Evolutionary conservation across 2,113 vertebrate species (phyloP).

Genomic region (Pogonocichla stellata): DNA sequence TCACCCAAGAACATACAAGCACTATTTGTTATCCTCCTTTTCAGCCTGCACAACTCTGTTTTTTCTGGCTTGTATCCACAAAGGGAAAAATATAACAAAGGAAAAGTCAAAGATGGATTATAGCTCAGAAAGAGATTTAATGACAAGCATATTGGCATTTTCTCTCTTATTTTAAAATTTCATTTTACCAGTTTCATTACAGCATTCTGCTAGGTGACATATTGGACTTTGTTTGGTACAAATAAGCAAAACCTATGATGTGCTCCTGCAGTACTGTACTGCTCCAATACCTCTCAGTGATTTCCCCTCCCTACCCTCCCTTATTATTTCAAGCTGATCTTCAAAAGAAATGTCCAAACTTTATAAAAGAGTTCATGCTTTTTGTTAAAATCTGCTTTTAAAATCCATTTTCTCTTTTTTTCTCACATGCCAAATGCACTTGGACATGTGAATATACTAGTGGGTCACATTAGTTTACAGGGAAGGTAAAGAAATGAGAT

Average conservation of each 20-base stretch:
- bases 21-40: conserved; percentile 40
- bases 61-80: conserved; percentile 73
- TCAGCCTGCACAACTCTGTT: conserved; percentile 59
- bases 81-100: conserved; percentile 70
- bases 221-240: background rate
- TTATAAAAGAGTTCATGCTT: background rate
- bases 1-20: conserved; percentile 31
- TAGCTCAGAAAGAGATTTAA: conserved; percentile 68
- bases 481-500: background rate
- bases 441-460: background rate
- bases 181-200: conserved; percentile 26
- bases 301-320: background rate
- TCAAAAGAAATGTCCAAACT: background rate
- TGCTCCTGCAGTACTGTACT: background rate
- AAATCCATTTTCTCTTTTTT: background rate
- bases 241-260: background rate
- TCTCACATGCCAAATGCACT: background rate
- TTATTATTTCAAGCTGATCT: background rate
- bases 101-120: conserved; percentile 68
- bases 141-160: conserved; percentile 72
- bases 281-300: background rate
- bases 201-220: conserved; percentile 5
- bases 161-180: conserved; percentile 42
- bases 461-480: background rate
- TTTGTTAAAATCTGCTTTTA: background rate